These are phyloP conservation scores for Kradibia gibbosae DNA, from an alignment of 1,140 invertebrate genomes.

Conservation along the genomic window DNA sequence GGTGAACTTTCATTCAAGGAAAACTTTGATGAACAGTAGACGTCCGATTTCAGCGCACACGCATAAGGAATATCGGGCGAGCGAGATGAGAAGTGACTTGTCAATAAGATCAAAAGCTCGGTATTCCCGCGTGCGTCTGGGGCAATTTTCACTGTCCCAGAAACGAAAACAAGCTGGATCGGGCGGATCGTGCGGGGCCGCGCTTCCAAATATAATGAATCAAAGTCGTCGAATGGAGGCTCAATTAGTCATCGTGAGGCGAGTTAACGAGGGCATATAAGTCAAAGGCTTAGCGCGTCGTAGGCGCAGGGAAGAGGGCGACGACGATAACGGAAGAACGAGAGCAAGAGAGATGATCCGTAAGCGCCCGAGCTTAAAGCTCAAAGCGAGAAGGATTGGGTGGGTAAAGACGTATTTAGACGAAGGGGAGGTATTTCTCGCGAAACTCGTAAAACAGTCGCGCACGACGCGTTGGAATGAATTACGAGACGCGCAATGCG, in stretches of 20 bases:
- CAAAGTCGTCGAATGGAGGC: constrained; percentile 28
- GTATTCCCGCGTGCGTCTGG: not conserved
- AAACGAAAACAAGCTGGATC: not conserved
- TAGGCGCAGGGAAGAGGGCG: not conserved
- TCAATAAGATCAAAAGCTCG: not conserved
- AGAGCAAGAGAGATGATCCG: not conserved
- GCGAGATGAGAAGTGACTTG: not conserved
- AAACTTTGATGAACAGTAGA: constrained; percentile 5
- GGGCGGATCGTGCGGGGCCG: too few relatives aligned
- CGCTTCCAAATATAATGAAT: constrained; percentile 37
- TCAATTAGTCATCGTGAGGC: constrained; percentile 45
- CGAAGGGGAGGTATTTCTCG: constrained; percentile 41
- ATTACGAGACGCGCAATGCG: constrained; percentile 41
- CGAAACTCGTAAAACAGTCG: constrained; percentile 46
- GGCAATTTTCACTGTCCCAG: not conserved
- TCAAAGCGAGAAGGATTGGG: not conserved
- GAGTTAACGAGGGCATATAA: constrained; percentile 16
- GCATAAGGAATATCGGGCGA: not conserved
- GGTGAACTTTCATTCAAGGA: constrained; percentile 15
- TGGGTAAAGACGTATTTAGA: constrained; percentile 29
- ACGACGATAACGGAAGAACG: not conserved
- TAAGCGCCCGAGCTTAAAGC: constrained; percentile 1
- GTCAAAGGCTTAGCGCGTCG: constrained; percentile 17
- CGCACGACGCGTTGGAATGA: constrained; percentile 38
- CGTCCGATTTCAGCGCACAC: not conserved